Percentiles rank a stretch among this genome's conserved stretches.
phyloP scores from a whole-genome alignment of 2,797 vertebrate genomes.

The Pangasius macronema region DNA sequence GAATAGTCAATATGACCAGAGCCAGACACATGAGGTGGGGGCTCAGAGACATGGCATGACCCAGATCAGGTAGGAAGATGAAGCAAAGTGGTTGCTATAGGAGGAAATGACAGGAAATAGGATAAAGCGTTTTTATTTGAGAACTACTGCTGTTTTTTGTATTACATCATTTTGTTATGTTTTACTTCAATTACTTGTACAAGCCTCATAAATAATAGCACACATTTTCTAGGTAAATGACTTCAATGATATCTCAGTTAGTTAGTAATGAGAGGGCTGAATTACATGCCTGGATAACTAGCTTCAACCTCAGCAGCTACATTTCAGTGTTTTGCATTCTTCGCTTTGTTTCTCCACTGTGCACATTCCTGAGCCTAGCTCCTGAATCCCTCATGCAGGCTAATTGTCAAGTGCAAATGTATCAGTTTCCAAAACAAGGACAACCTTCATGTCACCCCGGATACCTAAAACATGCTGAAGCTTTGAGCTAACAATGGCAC shows the following conservation, averaged over 20 bases:
- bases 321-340: conserved; percentile 46
- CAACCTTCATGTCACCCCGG: conserved; percentile 39
- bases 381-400: conserved; percentile 51
- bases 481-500: conserved; percentile 37
- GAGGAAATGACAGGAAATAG: conserved; percentile 16
- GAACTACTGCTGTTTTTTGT: background rate
- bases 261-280: conserved; percentile 6
- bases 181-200: background rate
- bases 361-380: conserved; percentile 33
- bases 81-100: conserved; percentile 17
- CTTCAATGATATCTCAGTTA: background rate
- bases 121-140: conserved; percentile 19
- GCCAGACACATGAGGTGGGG: conserved; percentile 30
- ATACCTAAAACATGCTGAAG: conserved; percentile 37
- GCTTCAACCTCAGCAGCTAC: conserved; percentile 17
- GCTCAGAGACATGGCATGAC: conserved; percentile 29
- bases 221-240: background rate
- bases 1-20: conserved; percentile 41
- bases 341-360: conserved; percentile 26
- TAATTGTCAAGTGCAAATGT: conserved; percentile 50
- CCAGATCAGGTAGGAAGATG: conserved; percentile 33
- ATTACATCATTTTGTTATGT: background rate
- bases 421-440: conserved; percentile 50
- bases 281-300: conserved; percentile 14
- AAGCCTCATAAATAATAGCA: background rate